Base-by-base conservation (phyloP, 1,140 invertebrate genomes). In the Acromyrmex echinatior region DNA sequence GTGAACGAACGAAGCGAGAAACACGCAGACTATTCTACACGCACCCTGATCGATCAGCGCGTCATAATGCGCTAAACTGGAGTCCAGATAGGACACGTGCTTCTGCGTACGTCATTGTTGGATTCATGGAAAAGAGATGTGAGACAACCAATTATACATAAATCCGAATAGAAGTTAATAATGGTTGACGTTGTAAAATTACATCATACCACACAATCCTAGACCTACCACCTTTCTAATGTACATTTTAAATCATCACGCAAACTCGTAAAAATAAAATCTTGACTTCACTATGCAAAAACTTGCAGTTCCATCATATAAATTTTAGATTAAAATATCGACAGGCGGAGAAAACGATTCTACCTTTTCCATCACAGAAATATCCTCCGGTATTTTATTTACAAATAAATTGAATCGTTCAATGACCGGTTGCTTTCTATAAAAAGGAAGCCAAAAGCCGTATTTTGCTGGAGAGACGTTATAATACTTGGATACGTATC, bases 31-130 rank as follows among this genome's bases (percentile, higher is more conserved):
- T 77, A 90, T 70, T 81, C 85, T 88, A 87, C 92, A 92, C 92
- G 91, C 87, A 88, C 88, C 28, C 86, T 92, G 91, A 92, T 93
- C 92, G 90, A 93, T 91, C 89, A 87, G 71, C 73, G 76, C 77
- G 91, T 91, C 88, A 92, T 92, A 92, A 92, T 90, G 88, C 88
- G 87, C 86, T 70, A 85, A 87, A 91, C 70, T 76, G 51, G 60
- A 63, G 65, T 66, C 53, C 70, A 84, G 88, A 89, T 84, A 78
- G 65, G 16, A 76, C n/a, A 60, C 14, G 35, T 77, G 62, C 10
- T 45, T 45, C 73, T 28, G 82, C 53, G 45, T 45, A 51, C 58
- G 51, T 45, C 53, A 39, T 39, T 16, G 65, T 58, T 9, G 65
- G 14, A 51, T 60, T 16, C 82, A 35, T 65, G 62, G 12, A 68